phyloP scores from a whole-genome alignment of 2,888 invertebrate species.

The Drosophila buzzatii region DNA sequence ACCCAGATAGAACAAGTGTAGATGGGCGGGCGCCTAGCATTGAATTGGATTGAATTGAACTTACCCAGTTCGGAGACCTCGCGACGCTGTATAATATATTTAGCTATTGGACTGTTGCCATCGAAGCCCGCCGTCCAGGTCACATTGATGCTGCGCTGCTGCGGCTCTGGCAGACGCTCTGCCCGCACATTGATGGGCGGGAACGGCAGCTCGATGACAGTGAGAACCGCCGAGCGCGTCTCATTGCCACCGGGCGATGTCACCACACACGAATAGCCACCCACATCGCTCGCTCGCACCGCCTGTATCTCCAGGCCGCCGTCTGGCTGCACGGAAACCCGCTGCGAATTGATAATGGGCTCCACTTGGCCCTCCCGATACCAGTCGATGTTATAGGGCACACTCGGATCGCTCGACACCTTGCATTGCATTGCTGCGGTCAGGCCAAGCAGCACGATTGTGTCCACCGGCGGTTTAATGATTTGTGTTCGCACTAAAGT shows the following conservation, averaged over 20 bases:
- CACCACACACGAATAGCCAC: conserved; percentile 95
- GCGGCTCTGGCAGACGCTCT: conserved; percentile 88
- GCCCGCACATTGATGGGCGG: conserved; percentile 96
- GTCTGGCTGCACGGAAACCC: conserved; percentile 91
- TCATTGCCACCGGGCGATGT: conserved; percentile 97
- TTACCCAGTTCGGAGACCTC: conserved; percentile 95
- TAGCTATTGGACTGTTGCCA: conserved; percentile 97
- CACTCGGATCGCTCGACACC: conserved; percentile 95
- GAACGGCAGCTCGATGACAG: conserved; percentile 97
- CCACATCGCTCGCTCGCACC: conserved; percentile 96
- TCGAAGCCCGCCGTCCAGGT: conserved; percentile 98
- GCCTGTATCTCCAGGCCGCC: conserved; percentile 95
- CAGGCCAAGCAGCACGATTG: conserved; percentile 95
- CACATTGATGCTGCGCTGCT: conserved; percentile 93
- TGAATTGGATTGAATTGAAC: conserved; percentile 58
- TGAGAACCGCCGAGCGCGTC: conserved; percentile 92
- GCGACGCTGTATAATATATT: conserved; percentile 96
- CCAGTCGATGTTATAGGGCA: conserved; percentile 95
- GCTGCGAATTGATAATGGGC: conserved; percentile 88
- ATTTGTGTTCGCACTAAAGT: conserved; percentile 94
- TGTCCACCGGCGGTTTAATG: conserved; percentile 96
- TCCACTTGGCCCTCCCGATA: conserved; percentile 92
- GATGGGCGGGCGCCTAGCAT: neutral
- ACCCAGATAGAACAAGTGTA: conserved; percentile 11
- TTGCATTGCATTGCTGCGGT: conserved; percentile 97